These are phyloP conservation scores for Anguilla marmorata DNA, from an alignment of 2,797 vertebrate species.

Conservation along the genomic window DNA sequence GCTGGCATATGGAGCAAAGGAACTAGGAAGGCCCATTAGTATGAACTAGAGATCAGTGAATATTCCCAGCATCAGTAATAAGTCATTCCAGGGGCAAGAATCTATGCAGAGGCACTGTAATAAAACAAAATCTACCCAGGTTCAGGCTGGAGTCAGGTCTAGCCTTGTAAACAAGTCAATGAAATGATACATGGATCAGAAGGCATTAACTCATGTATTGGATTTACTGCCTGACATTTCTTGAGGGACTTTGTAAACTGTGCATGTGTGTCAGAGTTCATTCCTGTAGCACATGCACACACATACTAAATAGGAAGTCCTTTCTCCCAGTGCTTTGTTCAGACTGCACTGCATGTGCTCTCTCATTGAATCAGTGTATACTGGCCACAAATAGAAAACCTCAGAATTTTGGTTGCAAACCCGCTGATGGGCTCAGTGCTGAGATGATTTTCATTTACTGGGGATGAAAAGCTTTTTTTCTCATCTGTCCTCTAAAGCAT, in stretches of 20 bases:
- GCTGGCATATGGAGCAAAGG: neutral
- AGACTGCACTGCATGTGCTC: neutral
- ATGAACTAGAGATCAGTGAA: neutral
- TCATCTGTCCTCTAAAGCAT: constrained; percentile 50
- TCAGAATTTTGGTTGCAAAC: constrained; percentile 38
- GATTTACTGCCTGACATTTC: constrained; percentile 58
- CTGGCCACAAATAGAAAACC: constrained; percentile 23
- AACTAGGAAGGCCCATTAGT: neutral
- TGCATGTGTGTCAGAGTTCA: constrained; percentile 63
- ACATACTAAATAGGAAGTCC: neutral
- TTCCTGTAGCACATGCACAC: constrained; percentile 45
- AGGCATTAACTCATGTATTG: constrained; percentile 40
- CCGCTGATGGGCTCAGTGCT: constrained; percentile 37
- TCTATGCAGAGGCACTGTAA: neutral
- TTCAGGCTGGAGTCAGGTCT: constrained; percentile 33
- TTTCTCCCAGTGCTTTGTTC: neutral
- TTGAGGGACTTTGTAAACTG: constrained; percentile 56
- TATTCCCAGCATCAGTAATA: neutral
- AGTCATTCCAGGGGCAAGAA: neutral
- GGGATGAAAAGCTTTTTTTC: constrained; percentile 49
- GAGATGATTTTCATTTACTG: constrained; percentile 47
- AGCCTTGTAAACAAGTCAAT: constrained; percentile 49
- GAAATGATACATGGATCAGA: constrained; percentile 65
- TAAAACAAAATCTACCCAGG: neutral
- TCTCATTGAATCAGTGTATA: constrained; percentile 9